Percentiles rank a stretch among this genome's conserved stretches.
These are phyloP conservation scores for Melitaea athalia DNA, from an alignment of 2,888 invertebrate genomes.

Conservation along the genomic window DNA sequence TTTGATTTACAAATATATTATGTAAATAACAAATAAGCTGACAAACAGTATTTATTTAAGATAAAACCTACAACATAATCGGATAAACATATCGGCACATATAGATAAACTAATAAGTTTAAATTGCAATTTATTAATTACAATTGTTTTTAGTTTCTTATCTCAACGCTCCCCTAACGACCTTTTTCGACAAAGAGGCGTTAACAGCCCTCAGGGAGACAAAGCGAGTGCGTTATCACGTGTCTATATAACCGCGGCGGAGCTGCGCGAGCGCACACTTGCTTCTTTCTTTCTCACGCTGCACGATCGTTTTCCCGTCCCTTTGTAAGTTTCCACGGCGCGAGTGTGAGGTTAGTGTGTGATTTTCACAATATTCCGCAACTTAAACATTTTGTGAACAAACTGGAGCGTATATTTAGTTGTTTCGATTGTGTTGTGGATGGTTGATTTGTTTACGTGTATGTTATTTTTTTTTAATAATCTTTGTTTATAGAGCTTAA, in stretches of 20 bases:
- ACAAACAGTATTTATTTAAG: background rate
- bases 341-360: slow-evolving; percentile 73
- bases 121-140: slow-evolving; percentile 8
- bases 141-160: slow-evolving; percentile 31
- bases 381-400: slow-evolving; percentile 34
- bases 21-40: background rate
- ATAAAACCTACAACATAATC: background rate
- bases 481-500: slow-evolving; percentile 19
- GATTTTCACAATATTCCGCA: slow-evolving; percentile 44
- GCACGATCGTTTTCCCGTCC: slow-evolving; percentile 67
- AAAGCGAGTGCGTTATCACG: slow-evolving; percentile 59
- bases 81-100: background rate
- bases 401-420: slow-evolving; percentile 37
- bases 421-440: slow-evolving; percentile 39
- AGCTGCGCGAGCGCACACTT: slow-evolving; percentile 77
- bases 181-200: slow-evolving; percentile 41
- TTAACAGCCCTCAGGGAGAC: slow-evolving; percentile 41
- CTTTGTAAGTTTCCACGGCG: slow-evolving; percentile 65
- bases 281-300: slow-evolving; percentile 60
- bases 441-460: slow-evolving; percentile 29
- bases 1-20: too few species aligned
- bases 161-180: slow-evolving; percentile 43
- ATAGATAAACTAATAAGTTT: background rate
- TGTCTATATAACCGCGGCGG: slow-evolving; percentile 65
- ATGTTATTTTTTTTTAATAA: slow-evolving; percentile 18